Evolutionary conservation across 2,797 vertebrate genomes (phyloP).

Genomic region (Austrolebias charrua): DNA sequence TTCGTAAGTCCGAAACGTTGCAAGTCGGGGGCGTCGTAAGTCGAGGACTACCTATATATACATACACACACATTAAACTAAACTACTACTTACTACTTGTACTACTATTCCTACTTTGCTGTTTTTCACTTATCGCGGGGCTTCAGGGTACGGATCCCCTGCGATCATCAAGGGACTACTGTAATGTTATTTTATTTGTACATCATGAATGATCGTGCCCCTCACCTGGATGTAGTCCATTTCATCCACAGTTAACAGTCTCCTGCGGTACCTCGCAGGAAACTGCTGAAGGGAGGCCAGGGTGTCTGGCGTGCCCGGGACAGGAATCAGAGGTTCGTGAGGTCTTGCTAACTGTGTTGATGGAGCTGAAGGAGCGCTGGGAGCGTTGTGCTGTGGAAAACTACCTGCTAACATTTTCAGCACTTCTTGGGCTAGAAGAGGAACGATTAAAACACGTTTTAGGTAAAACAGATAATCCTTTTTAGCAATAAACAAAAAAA

Average conservation of each 20-base stretch:
- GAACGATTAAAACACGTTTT: not conserved
- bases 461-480: too few relatives aligned
- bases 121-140: too few relatives aligned
- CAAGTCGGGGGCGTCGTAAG: too few relatives aligned
- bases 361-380: conserved; percentile 34
- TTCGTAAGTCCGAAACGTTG: too few relatives aligned
- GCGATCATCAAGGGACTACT: too few relatives aligned
- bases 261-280: conserved; percentile 78
- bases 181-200: too few relatives aligned
- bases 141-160: too few relatives aligned
- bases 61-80: too few relatives aligned
- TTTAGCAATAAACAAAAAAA: too few relatives aligned
- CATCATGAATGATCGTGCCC: not conserved
- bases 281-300: conserved; percentile 70
- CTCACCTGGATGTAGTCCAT: conserved; percentile 82
- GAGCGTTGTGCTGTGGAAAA: conserved; percentile 47
- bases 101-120: too few relatives aligned
- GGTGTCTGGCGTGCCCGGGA: conserved; percentile 72
- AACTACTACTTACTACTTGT: too few relatives aligned
- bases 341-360: conserved; percentile 47
- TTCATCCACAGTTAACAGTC: conserved; percentile 68
- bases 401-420: conserved; percentile 60
- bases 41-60: too few relatives aligned
- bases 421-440: conserved; percentile 66
- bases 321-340: conserved; percentile 48